Conservation (phyloP, 2,113 vertebrate genomes). For the Struthidea cinerea region DNA sequence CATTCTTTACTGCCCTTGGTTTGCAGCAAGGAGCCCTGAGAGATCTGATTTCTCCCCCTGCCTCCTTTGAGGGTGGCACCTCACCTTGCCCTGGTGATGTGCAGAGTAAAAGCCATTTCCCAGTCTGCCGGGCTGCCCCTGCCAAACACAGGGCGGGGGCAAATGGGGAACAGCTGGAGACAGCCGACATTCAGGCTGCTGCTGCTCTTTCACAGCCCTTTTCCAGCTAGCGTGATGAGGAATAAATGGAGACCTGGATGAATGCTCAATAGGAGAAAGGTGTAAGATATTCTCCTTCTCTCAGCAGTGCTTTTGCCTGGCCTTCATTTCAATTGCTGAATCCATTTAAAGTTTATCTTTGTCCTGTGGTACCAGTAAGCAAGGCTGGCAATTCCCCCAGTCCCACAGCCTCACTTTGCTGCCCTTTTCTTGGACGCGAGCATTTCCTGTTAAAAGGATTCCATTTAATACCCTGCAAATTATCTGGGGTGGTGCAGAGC, state of each 20-base stretch:
- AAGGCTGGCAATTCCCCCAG: constrained; percentile 18
- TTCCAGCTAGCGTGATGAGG: background rate
- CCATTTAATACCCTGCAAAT: constrained; percentile 58
- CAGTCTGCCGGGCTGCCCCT: background rate
- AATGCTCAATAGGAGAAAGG: background rate
- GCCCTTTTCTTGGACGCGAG: background rate
- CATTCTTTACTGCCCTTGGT: background rate
- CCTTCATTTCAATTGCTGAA: background rate
- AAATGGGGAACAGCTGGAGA: background rate
- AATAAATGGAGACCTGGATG: background rate
- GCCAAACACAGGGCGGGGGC: fast-evolving
- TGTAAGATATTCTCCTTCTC: background rate
- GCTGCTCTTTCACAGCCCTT: background rate
- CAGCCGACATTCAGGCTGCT: background rate
- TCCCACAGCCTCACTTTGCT: background rate
- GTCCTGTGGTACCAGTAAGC: background rate
- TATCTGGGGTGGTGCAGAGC: constrained; percentile 41
- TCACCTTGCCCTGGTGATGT: fast-evolving
- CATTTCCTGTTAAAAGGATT: constrained; percentile 35
- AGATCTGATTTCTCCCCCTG: background rate
- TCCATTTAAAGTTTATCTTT: constrained; percentile 37
- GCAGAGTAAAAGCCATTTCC: fast-evolving
- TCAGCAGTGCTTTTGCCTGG: background rate
- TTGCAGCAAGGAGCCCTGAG: background rate
- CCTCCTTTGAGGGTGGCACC: fast-evolving